Base-by-base conservation (phyloP, 2,888 invertebrate species). In the Tyria jacobaeae region DNA sequence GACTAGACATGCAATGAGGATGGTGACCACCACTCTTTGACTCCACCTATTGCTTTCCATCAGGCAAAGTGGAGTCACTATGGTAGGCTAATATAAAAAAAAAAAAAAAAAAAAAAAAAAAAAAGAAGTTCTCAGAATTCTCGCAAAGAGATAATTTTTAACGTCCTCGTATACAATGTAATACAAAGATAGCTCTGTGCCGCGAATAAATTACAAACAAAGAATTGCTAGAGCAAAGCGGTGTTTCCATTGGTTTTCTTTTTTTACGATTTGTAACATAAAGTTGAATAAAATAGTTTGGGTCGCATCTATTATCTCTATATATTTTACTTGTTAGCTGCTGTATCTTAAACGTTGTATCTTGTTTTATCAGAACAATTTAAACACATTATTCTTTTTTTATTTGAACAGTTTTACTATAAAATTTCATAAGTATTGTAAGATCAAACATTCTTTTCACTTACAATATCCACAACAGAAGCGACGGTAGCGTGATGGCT, bases 121-220 rank as follows among this genome's bases (percentile, higher is more conserved):
- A n/a, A n/a, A n/a, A n/a, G 63, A 67, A 68, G 47, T 85, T 84
- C 83, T 70, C 48, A 66, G 86, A 82, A 85, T 58, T 66, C 25
- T 61, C 48, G 47, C 49, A 60, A 68, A 66, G 49, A 71, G 57
- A 72, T 65, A 70, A 65, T 68, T 73, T 73, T 73, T 66, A 57
- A 60, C 62, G 71, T 44, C 51, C 49, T 25, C 34, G 48, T 41
- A 31, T 60, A 71, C 71, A 65, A 65, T 65, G 73, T 75, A 64
- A 17, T 48, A 65, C 63, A 67, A 65, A 55, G 60, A 69, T 68
- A 61, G 49, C 47, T 53, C 10, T 63, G 55, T 63, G 34, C 55
- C 9, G 25, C 55, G 49, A 58, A 55, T 47, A 44, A 34, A 50
- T 25, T 47, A 56, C 50, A 57, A 61, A 54, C 34, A 57, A 62